These are phyloP conservation scores for Chymomyza fuscimana DNA, from an alignment of 2,888 invertebrate species.

Conservation along the genomic window DNA sequence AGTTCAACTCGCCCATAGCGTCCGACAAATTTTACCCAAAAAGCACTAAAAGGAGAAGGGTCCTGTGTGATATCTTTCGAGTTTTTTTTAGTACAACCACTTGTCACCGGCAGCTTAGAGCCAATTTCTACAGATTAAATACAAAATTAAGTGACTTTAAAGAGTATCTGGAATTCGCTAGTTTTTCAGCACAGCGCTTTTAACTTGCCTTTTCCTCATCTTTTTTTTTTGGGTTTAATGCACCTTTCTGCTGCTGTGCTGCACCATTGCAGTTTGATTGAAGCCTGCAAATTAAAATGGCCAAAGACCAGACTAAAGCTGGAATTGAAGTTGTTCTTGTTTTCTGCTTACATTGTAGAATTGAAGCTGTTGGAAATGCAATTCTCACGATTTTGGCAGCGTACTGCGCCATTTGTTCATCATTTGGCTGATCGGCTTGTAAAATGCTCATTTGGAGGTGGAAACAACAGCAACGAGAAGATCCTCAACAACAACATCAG, in stretches of 20 bases:
- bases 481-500: not conserved
- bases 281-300: conserved; percentile 65
- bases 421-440: conserved; percentile 61
- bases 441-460: conserved; percentile 60
- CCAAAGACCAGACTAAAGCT: conserved; percentile 21
- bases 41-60: no score
- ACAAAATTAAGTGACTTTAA: not conserved
- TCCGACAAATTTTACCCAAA: no score
- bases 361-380: conserved; percentile 41
- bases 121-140: no score
- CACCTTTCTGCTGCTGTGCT: conserved; percentile 19
- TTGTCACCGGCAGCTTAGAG: no score
- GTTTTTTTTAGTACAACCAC: no score
- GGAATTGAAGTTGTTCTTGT: conserved; percentile 15
- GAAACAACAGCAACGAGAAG: not conserved
- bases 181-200: no score
- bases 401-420: conserved; percentile 44
- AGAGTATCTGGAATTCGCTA: not conserved
- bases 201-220: not conserved
- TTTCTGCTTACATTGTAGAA: conserved; percentile 17
- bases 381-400: conserved; percentile 67
- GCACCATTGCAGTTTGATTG: conserved; percentile 57
- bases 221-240: conserved; percentile 33
- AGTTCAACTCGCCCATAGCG: no score
- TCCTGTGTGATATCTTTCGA: no score